Evolutionary conservation across 2,888 invertebrate species (phyloP).

Genomic region (Apocheima hispidaria): DNA sequence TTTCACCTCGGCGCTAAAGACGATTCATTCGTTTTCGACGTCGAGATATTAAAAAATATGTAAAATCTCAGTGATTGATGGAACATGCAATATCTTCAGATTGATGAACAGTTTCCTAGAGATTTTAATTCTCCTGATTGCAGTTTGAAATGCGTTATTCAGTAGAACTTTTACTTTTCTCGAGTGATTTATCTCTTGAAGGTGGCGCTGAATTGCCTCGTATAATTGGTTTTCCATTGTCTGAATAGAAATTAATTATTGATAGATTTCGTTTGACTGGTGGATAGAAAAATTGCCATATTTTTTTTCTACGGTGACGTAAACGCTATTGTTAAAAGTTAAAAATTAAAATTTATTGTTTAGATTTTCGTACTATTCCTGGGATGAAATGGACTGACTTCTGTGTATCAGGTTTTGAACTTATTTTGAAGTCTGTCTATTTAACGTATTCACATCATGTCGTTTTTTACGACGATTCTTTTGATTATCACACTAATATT

Average conservation of each 20-base stretch:
- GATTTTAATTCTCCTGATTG: slow-evolving; percentile 12
- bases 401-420: no score
- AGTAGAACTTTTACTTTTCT: slow-evolving; percentile 14
- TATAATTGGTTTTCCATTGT: slow-evolving; percentile 3
- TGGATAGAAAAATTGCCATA: background rate
- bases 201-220: background rate
- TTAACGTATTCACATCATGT: no score
- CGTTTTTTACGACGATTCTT: no score
- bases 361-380: no score
- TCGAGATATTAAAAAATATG: slow-evolving; percentile 26
- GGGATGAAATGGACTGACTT: no score
- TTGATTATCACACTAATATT: no score
- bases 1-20: background rate
- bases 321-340: no score
- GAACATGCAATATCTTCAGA: slow-evolving; percentile 24
- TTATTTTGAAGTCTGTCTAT: no score
- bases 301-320: no score
- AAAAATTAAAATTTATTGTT: no score
- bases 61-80: slow-evolving; percentile 36
- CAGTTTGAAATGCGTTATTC: slow-evolving; percentile 20
- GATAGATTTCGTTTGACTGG: background rate
- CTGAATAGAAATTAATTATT: background rate
- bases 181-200: slow-evolving; percentile 18
- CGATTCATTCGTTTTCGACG: slow-evolving; percentile 5
- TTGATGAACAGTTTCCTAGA: slow-evolving; percentile 30